Evolutionary conservation across 64 coral and sea anemone species (phyloP), one percentile per base, ranked within the genome.

Genomic region (Actinia tenebrosa): DNA sequence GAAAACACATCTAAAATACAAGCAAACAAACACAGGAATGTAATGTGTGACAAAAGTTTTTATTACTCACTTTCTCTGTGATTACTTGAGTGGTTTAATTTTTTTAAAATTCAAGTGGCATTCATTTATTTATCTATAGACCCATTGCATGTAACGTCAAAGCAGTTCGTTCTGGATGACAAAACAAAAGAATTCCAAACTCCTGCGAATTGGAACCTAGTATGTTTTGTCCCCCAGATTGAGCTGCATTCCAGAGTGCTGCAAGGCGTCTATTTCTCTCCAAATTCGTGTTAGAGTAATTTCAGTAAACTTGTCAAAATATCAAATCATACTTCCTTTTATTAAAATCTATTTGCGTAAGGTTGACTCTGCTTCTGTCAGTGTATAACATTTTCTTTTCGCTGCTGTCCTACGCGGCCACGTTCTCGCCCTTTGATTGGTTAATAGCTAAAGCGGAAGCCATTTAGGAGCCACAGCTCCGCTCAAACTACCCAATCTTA

Each of bases 21-120:
- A 13, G 56, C 56, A 58, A 66, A 19, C 61, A 64, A 64, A 64
- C 61, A 64, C 1, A 66, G n/a, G 10, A 22, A 23, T 22, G 11
- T 79, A 79, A 79, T 79, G 77, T 18, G 77, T 79, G 30, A 79
- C 44, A 79, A 79, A 79, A 79, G 77, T 44, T 42, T 77, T 79
- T 79, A 79, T 79, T 79, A 42, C 42, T 79, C 30, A 37, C 30
- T 42, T 79, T 79, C n/a, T 77, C 77, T 79, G 77, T 79, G 77
- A 37, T 79, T 79, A 79, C 15, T 44, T 17, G 77, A 79, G 20
- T 66, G 63, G 20, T n/a, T 66, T 10, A 14, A 66, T 10, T 25
- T 66, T 3, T 66, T 23, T 20, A 25, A 23, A 66, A 66, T 66
- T 66, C n/a, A 66, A 66, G 63, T 66, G 63, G 3, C n/a, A 66